Base-by-base conservation (phyloP, 2,888 invertebrate genomes). In the Amphimallon solstitiale region DNA sequence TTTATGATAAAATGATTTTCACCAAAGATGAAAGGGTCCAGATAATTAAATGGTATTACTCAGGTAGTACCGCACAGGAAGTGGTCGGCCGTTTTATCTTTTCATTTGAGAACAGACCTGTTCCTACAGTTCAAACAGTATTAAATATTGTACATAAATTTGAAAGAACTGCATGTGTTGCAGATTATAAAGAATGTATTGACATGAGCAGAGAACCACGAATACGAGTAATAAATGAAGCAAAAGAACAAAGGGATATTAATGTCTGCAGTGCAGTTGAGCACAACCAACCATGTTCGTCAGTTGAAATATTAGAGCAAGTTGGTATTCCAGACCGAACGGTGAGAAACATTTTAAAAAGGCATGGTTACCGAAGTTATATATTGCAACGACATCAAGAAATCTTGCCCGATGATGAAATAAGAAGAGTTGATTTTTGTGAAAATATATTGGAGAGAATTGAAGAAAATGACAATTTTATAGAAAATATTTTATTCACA, bases 401-500 rank as follows among this genome's bases (percentile, higher is more conserved):
- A 1, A 40, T 40, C 6, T 40, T 40, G 6, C 40, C 40, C 2
- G 14, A 40, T 7, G 40, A 40, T 40, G 14, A 40, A 10, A 12
- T 12, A 6, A 40, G 14, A n/a, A 12, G 40, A 6, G 6, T 40
- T n/a, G 14, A 40, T 6, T 12, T 40, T 40, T 40, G 14, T 10
- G 40, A 40, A n/a, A 15, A 12, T 40, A 40, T 40, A 15, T 14
- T 12, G 15, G 12, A 6, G 21, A 12, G 10, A n/a, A 17, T n/a
- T 48, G 10, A 48, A 17, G 6, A 6, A 10, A 56, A 56, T 21
- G 9, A 59, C 14, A 4, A 21, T 59, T 59, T 59, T 59, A n/a
- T 38, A 19, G 12, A 21, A 59, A 56, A 56, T 34, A 52, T 29
- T n/a, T n/a, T n/a, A n/a, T n/a, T n/a, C n/a, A n/a, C n/a, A n/a